Conservation (phyloP, 2,797 vertebrate species). For the Clarias pachynema region DNA sequence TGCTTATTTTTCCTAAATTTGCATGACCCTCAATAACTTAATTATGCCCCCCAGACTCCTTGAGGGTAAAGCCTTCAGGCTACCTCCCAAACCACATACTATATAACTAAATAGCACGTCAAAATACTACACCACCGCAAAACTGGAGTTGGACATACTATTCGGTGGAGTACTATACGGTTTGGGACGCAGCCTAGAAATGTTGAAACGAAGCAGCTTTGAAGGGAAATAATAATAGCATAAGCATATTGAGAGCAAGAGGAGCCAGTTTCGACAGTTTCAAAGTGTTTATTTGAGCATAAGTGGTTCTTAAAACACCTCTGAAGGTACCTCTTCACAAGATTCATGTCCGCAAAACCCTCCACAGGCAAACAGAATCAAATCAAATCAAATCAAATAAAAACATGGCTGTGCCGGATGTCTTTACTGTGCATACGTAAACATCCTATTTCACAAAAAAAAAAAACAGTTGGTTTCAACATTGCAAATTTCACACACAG, state of each 20-base stretch:
- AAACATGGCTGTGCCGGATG: constrained; percentile 62
- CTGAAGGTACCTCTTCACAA: constrained; percentile 68
- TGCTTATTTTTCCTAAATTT: background rate
- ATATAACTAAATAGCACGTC: background rate
- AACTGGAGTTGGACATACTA: background rate
- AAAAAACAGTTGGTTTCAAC: constrained; percentile 31
- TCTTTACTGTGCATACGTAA: constrained; percentile 57
- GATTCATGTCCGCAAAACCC: constrained; percentile 64
- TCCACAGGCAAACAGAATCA: constrained; percentile 69
- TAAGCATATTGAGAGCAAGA: constrained; percentile 1
- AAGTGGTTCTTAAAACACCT: constrained; percentile 75
- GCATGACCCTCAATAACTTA: background rate
- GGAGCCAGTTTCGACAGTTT: constrained; percentile 56
- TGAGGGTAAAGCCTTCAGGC: background rate
- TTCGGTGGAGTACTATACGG: background rate
- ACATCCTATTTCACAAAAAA: constrained; percentile 34
- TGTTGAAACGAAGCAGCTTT: constrained; percentile 1
- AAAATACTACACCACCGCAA: background rate
- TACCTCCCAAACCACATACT: background rate
- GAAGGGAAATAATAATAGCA: background rate
- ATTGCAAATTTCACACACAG: constrained; percentile 32
- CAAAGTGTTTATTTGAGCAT: constrained; percentile 78
- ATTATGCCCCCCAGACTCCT: background rate
- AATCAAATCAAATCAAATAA: constrained; percentile 37
- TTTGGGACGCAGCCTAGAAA: background rate